Evolutionary conservation across 2,113 vertebrate species (phyloP).

Genomic region (Archilochus colubris): DNA sequence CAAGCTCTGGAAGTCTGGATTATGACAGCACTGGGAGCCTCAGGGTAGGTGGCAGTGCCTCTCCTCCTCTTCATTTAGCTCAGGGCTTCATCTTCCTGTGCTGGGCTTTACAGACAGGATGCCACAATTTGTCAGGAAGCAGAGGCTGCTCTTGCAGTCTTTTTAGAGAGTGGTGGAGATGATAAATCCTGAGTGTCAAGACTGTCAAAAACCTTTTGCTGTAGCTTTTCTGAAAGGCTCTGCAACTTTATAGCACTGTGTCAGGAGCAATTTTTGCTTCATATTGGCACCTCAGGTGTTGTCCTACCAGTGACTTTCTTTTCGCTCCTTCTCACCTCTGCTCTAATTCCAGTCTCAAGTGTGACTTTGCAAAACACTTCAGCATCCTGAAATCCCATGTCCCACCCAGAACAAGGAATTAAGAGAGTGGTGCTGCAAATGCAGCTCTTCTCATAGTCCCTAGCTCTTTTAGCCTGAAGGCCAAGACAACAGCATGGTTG

Average conservation of each 20-base stretch:
- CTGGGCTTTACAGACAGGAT: not conserved
- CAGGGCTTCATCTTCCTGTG: not conserved
- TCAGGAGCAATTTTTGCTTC: not conserved
- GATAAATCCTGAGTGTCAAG: not conserved
- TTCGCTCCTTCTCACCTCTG: slow-evolving; percentile 10
- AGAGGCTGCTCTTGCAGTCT: not conserved
- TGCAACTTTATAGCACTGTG: not conserved
- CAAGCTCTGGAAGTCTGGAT: not conserved
- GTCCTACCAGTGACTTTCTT: not conserved
- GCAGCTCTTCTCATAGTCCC: not conserved
- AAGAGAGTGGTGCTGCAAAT: not conserved
- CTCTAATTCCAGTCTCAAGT: not conserved
- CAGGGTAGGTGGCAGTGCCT: not conserved
- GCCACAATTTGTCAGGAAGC: not conserved
- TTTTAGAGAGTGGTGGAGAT: not conserved
- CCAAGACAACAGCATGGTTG: not conserved
- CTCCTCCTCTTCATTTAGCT: not conserved
- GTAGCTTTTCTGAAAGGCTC: not conserved
- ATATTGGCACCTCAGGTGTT: slow-evolving; percentile 28
- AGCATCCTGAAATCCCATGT: not conserved
- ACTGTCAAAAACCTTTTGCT: not conserved
- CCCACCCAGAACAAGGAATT: not conserved
- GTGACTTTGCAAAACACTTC: not conserved
- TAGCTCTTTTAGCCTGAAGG: not conserved
- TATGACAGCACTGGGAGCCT: not conserved